Conservation (phyloP, 2,797 vertebrate genomes). For the Erethizon dorsatum region DNA sequence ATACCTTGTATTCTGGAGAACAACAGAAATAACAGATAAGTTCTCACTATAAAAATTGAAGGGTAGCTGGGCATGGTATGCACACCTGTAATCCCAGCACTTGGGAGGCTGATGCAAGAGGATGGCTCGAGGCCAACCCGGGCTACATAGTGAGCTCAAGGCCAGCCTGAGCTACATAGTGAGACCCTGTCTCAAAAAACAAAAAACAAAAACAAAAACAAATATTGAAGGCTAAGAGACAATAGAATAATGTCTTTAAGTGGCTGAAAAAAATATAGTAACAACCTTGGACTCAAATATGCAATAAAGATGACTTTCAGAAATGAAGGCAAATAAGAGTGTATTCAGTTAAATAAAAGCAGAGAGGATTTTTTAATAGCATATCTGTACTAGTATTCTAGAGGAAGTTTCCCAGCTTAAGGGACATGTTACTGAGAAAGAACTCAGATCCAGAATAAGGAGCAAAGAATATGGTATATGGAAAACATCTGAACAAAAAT, state of each 20-base stretch:
- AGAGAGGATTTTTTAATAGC: background rate
- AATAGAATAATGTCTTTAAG: background rate
- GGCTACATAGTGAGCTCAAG: background rate
- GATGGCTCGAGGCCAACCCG: background rate
- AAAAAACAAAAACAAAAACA: background rate
- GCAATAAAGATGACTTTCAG: background rate
- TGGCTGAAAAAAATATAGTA: background rate
- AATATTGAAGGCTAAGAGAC: background rate
- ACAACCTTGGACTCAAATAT: background rate
- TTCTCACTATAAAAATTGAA: background rate
- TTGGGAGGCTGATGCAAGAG: background rate
- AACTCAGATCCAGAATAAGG: background rate
- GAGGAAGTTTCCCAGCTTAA: background rate
- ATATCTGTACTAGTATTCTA: background rate
- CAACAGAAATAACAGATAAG: background rate
- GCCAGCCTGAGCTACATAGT: no score
- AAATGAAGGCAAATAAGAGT: background rate
- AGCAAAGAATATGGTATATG: background rate
- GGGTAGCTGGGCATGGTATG: background rate
- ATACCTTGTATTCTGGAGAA: background rate
- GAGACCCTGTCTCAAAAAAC: background rate
- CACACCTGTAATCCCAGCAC: background rate
- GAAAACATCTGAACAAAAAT: background rate
- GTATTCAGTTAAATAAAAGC: background rate
- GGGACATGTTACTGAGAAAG: background rate